Base-by-base conservation (phyloP, 2,113 vertebrate genomes). In the Lutjanus erythropterus region DNA sequence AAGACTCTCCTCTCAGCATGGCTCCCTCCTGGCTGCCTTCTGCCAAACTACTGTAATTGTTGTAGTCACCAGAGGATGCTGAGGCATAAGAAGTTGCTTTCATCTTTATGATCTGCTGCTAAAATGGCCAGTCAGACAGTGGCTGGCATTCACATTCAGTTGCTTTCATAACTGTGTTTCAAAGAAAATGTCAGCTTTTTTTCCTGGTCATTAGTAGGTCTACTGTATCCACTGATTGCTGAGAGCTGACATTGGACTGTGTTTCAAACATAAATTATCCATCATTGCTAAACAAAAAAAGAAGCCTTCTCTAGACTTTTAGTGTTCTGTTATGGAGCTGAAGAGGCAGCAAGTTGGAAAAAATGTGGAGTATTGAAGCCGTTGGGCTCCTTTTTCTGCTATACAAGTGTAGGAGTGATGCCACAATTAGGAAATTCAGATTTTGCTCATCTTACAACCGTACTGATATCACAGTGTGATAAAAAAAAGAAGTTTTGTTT, bases 1-100 rank as follows among this genome's bases (percentile, higher is more conserved):
- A 88, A 89, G 72, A 37, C 39, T 77, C 74, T 76, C 23, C 53
- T 62, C 75, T 76, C 71, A 12, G 50, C 4, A 1, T 33, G 50
- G 41, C 61, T 74, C 81, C 74, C 66, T 73, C 73, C 47, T 65
- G 81, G 50, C 75, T 78, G 70, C 65, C 67, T 89, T 64, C 80
- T 91, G 88, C 76, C 87, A 90, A 82, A 69, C 75, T 50, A 31
- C 66, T 74, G 84, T 83, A 90, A 87, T 89, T 91, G 86, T 83
- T 33, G 0, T 37, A 65, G 80, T 80, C 86, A 83, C 42, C 70
- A 77, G 70, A 87, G 75, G 53, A 90, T 70, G 53, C 71, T 61
- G 64, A 86, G 37, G 70, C 75, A 53, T 61, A 56, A 37, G 66
- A 85, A 71, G 76, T 35, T 50, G 70, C 82, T 91, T 90, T 86